Evolutionary conservation across 2,888 invertebrate species (phyloP), one percentile per base, ranked within the genome.

Genomic region (Hypsopygia costalis): DNA sequence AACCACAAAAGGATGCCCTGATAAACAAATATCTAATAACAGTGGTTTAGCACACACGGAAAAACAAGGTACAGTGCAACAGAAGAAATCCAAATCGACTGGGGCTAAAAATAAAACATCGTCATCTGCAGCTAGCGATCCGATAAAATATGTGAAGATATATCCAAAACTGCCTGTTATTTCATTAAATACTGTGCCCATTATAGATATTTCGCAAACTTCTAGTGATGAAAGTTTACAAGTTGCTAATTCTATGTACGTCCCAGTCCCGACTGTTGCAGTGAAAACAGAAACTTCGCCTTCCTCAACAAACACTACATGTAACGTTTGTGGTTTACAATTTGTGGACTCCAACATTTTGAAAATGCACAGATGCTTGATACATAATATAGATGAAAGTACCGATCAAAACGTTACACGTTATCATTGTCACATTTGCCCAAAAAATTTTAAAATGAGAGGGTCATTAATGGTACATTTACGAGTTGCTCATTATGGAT

Each of bases 391-490:
- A 52, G 81, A 81, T 40, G 81, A 81, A 44, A 73, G 72, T 50
- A 55, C 69, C 10, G 70, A 69, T 46, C 73, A 78, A 53, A 66
- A 55, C 30, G 55, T 75, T 47, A 90, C 90, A 16, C 82, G 86
- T 55, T 93, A 92, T 61, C 90, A 93, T 43, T 96, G 96, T 62
- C 94, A 95, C 65, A 80, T 95, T 42, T 96, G 96, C 64, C 90
- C 93, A 0, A 95, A 95, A 75, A 90, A 92, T 43, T 96, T 95
- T 61, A 94, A 94, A 76, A 94, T 95, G 93, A 90, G 93, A 52
- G 95, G 95, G 4, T 95, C 95, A 40, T 74, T 96, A 5, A 93
- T 95, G 91, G 93, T 96, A 3, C 96, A 96, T 70, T 87, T 95
- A 57, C 90, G 94, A 59, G 95, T 95, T 9, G 94, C 94, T 0